These are phyloP conservation scores for Folsomia manolachei DNA, from an alignment of 2,888 invertebrate genomes.

Conservation along the genomic window DNA sequence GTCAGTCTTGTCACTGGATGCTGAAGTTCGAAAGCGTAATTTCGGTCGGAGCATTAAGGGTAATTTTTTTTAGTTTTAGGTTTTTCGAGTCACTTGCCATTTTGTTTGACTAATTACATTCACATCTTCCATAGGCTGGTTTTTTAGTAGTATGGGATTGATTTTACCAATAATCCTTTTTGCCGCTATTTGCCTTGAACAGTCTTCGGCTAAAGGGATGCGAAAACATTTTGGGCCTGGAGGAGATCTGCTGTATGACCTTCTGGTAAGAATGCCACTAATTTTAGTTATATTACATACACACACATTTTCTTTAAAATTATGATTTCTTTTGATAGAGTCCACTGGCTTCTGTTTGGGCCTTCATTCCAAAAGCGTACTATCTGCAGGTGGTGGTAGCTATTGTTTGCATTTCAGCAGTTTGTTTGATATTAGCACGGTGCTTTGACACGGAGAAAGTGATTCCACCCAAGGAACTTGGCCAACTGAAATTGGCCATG, in stretches of 20 bases:
- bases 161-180: slow-evolving; percentile 43
- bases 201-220: slow-evolving; percentile 44
- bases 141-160: slow-evolving; percentile 41
- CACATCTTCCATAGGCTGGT: slow-evolving; percentile 37
- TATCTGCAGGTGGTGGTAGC: slow-evolving; percentile 44
- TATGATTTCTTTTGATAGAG: slow-evolving; percentile 28
- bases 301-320: slow-evolving; percentile 2
- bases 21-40: slow-evolving; percentile 50
- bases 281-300: not conserved
- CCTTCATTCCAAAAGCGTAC: slow-evolving; percentile 35
- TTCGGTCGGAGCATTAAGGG: slow-evolving; percentile 27
- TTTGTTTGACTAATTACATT: not conserved
- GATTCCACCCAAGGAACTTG: slow-evolving; percentile 35
- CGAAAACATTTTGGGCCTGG: slow-evolving; percentile 41
- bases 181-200: slow-evolving; percentile 42
- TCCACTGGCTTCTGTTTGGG: slow-evolving; percentile 44
- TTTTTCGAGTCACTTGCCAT: not conserved
- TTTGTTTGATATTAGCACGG: slow-evolving; percentile 43
- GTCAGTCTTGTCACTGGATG: slow-evolving; percentile 54
- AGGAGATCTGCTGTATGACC: slow-evolving; percentile 34
- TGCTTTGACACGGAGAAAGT: slow-evolving; percentile 36
- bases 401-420: slow-evolving; percentile 43
- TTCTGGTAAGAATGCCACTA: slow-evolving; percentile 39
- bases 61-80: slow-evolving; percentile 9
- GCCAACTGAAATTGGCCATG: slow-evolving; percentile 33